These are phyloP conservation scores for Plectus sambesii DNA, from an alignment of 1,140 invertebrate genomes.

Conservation along the genomic window DNA sequence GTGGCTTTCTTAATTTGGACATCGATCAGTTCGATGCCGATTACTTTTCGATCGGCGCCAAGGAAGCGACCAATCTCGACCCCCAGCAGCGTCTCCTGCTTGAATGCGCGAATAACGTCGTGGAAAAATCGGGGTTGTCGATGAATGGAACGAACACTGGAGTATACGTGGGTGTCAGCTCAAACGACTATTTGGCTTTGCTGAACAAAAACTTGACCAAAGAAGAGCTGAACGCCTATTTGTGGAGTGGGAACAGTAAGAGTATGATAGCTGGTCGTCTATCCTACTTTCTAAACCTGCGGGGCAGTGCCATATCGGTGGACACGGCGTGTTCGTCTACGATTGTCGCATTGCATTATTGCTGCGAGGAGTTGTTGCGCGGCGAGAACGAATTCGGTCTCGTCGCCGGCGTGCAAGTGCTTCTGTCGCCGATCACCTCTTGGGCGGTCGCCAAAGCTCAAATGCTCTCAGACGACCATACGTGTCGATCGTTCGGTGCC, in stretches of 20 bases:
- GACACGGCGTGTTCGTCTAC: slow-evolving; percentile 24
- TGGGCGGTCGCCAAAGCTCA: no score
- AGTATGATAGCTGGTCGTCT: slow-evolving; percentile 17
- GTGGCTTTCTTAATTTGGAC: slow-evolving; percentile 8
- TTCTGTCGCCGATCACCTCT: no score
- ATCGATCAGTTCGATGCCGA: slow-evolving; percentile 23
- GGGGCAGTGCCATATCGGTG: slow-evolving; percentile 16
- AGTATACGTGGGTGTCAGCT: slow-evolving; percentile 24
- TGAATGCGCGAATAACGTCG: slow-evolving; percentile 12
- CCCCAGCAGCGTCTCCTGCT: slow-evolving; percentile 22
- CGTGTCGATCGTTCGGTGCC: slow-evolving; percentile 20
- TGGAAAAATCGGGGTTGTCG: slow-evolving; percentile 18
- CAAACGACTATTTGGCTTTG: slow-evolving; percentile 19
- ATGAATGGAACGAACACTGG: slow-evolving; percentile 10
- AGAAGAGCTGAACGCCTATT: slow-evolving; percentile 13
- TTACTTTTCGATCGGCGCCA: slow-evolving; percentile 21
- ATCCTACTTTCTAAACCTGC: slow-evolving; percentile 17
- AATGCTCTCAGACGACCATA: no score
- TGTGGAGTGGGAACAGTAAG: slow-evolving; percentile 22
- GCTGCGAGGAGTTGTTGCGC: slow-evolving; percentile 3
- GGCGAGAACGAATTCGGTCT: slow-evolving; percentile 16
- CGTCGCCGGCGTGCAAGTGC: slow-evolving; percentile 17
- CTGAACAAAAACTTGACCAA: no score
- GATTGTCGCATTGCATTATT: slow-evolving; percentile 18
- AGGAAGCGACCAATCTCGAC: slow-evolving; percentile 18